Evolutionary conservation across 2,113 vertebrate genomes (phyloP), one percentile per base, ranked within the genome.

Genomic region (Clupea harengus): DNA sequence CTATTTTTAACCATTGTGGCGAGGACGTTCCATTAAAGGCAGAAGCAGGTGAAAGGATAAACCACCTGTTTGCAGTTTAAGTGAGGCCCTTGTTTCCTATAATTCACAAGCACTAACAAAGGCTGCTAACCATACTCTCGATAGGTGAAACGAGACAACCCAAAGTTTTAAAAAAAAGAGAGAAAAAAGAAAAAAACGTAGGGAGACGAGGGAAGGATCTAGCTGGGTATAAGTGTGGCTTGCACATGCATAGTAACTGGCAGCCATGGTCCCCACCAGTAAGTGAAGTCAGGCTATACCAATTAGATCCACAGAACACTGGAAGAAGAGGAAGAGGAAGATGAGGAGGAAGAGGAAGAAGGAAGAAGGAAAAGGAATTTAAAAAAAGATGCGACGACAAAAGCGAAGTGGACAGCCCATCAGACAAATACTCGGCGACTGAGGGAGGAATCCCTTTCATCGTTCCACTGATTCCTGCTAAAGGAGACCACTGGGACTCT

Each of bases 231-330:
- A 78, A 72, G 25, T 11, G 44, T 83, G 83, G 84, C 83, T 72
- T 44, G 44, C 84, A 28, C 64, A 86, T 49, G 45, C 82, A 82
- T 39, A 57, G 60, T 45, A 84, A 54, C 60, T 10, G 45, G 81
- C 50, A 8, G 44, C 78, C 86, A 80, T 81, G 45, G 81, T 6
- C 45, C 83, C 49, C 6, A 9, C 82, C 84, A 52, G 83, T 39
- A 67, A 87, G 49, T 82, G 72, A 81, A 84, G 47, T 82, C 81
- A 84, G 72, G 11, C 85, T 39, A 81, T 47, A 60, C 75, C 78
- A 87, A 84, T 87, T 89, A 89, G 82, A 28, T 47, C 81, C 22
- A 44, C 45, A 86, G 45, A 72, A 44, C 80, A 45, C 81, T 83
- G 83, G 15, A 15, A 15, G 13, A 7, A 67, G 64, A 67, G 64